Evolutionary conservation across 2,797 vertebrate genomes (phyloP), one percentile per base, ranked within the genome.

Genomic region (Amblyraja radiata): DNA sequence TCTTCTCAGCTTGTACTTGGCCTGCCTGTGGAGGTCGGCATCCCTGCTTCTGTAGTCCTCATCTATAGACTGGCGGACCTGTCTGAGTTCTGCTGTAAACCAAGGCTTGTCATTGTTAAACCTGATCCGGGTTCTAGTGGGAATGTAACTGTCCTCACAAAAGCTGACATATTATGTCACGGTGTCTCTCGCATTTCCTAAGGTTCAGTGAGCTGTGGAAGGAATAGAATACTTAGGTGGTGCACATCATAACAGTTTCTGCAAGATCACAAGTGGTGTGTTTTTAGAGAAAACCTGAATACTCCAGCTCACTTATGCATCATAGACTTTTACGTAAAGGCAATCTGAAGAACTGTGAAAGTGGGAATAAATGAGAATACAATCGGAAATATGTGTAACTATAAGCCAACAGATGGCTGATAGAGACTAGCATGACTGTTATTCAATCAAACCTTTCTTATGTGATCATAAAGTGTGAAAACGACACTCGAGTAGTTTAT

Each of bases 401-500:
- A 13, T 36, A 68, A 7, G 16, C 61, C 58, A 36, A 63, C 14
- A 65, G 14, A 36, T 9, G 63, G 61, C 61, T 88, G 61, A 18
- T 84, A 36, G 63, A 21, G 32, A 68, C 14, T 36, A 68, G 36
- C 61, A 88, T 36, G 61, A 8, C 18, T 88, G 81, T 61, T n/a
- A 61, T 61, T 61, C 54, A 84, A 28, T 84, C 23, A 84, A 84
- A 84, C 63, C 36, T 32, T 68, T 36, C n/a, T 68, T 14, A 68
- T 88, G 14, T 36, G 63, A 68, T 68, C 63, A 68, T 36, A 68
- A 88, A 36, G 16, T 88, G 7, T 68, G 63, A 68, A 32, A 88
- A 88, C 36, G n/a, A 68, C 68, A 8, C n/a, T 88, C 23, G 84
- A 88, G n/a, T 36, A n/a, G n/a, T 88, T 88, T 88, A 32, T 88